Evolutionary conservation across 92 coral and sea anemone genomes (phyloP).

Genomic region (Paragorgia papillata): DNA sequence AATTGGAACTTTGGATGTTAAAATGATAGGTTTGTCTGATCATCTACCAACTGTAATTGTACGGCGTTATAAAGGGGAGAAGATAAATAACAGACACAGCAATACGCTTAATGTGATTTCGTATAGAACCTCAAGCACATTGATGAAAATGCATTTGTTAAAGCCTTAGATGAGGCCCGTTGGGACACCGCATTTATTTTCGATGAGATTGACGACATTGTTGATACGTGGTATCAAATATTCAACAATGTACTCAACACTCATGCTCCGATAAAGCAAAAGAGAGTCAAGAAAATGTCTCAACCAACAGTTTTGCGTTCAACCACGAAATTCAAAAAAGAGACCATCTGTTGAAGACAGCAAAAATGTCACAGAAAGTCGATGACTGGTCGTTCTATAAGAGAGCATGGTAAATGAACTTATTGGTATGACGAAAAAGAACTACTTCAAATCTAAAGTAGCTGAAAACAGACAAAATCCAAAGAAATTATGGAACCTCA

Average conservation of each 20-base stretch:
- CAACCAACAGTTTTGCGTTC: constrained; percentile 27
- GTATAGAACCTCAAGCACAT: constrained; percentile 10
- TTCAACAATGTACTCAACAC: neutral
- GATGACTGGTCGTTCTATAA: constrained; percentile 15
- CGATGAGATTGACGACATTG: constrained; percentile 2
- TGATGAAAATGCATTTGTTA: constrained; percentile 22
- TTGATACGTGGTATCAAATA: neutral
- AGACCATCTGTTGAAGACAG: constrained; percentile 14
- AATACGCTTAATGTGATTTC: neutral
- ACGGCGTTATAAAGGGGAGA: neutral
- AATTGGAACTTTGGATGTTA: neutral
- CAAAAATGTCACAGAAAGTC: constrained; percentile 4
- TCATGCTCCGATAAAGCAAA: neutral
- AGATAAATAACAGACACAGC: neutral
- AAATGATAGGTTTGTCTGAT: neutral
- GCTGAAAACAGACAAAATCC: constrained; percentile 20
- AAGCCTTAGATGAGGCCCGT: neutral
- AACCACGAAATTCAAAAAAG: constrained; percentile 15
- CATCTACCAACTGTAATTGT: constrained; percentile 4
- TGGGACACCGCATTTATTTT: neutral
- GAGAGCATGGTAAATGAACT: neutral
- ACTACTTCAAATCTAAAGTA: constrained; percentile 11
- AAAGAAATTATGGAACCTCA: constrained; percentile 25
- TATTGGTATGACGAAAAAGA: constrained; percentile 10
- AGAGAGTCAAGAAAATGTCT: constrained; percentile 10